Base-by-base conservation (phyloP, 2,113 vertebrate species). In the Oryzias woworae region DNA sequence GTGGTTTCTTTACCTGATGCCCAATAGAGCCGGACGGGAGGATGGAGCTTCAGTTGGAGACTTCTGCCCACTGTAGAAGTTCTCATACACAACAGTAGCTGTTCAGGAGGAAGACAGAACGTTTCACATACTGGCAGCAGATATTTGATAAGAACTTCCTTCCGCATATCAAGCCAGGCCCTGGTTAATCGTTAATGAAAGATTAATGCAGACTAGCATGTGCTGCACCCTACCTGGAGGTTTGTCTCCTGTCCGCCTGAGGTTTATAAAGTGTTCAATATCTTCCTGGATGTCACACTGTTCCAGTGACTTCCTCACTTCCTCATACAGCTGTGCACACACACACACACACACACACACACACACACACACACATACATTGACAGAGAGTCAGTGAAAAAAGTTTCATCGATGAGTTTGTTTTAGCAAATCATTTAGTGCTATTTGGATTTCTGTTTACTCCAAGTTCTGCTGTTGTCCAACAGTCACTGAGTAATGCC, bases 221-320 rank as follows among this genome's bases (percentile, higher is more conserved):
- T 4, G 26, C 1, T 16, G 22, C 14, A 16, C n/a, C 42, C 2
- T 86, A 99, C 97, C 94, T 92, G 96, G 95, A 1, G 94, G 94
- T 62, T 82, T 83, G 49, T 92, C 92, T 41, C 94, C 95, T 1
- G 95, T 98, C 73, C 82, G 93, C 48, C 93, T 90, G 3, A 94
- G 85, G 77, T 93, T 94, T 48, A 98, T 85, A 43, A 98, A 98
- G 87, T 94, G 94, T 45, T 94, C 94, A 0, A 98, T 87, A 61
- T 99, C 96, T 64, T 94, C 95, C 78, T 95, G 92, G 42, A 98
- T 92, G 78, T 92, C 92, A 83, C 96, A 98, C 62, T 92, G 89
- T 60, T 98, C 96, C 69, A 99, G 87, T 26, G 92, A 95, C 82
- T 90, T 96, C 31, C 96, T 95, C 57, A 98, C 94, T 74, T 96